These are phyloP conservation scores for Lepidonotus clava DNA, from an alignment of 2,888 invertebrate genomes.

Conservation along the genomic window DNA sequence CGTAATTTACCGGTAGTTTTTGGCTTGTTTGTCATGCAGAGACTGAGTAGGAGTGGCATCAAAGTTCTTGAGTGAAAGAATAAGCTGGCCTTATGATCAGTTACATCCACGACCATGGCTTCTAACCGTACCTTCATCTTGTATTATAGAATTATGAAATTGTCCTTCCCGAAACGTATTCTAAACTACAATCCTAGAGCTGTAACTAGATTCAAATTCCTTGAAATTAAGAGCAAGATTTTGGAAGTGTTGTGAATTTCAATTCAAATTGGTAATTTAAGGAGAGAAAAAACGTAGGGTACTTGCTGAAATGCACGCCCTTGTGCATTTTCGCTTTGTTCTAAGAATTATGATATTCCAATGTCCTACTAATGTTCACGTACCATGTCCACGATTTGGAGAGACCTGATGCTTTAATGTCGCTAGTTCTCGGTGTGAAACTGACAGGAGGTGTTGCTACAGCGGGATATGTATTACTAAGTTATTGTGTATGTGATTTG, in stretches of 20 bases:
- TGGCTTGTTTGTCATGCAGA: constrained; percentile 36
- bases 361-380: constrained; percentile 20
- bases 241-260: background rate
- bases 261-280: background rate
- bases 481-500: constrained; percentile 41
- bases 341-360: constrained; percentile 6
- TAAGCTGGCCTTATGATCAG: constrained; percentile 46
- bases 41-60: background rate
- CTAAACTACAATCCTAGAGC: background rate
- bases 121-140: background rate
- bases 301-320: background rate
- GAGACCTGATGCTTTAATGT: constrained; percentile 24
- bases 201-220: background rate
- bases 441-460: constrained; percentile 5
- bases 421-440: constrained; percentile 29
- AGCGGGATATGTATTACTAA: constrained; percentile 1
- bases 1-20: background rate
- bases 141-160: constrained; percentile 6
- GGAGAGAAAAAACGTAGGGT: background rate
- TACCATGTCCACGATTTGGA: constrained; percentile 46
- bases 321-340: background rate
- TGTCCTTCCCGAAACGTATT: background rate
- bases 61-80: constrained; percentile 4
- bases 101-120: constrained; percentile 4
- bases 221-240: background rate